Evolutionary conservation across 2,888 invertebrate genomes (phyloP).

Genomic region (Pinctada fucata): DNA sequence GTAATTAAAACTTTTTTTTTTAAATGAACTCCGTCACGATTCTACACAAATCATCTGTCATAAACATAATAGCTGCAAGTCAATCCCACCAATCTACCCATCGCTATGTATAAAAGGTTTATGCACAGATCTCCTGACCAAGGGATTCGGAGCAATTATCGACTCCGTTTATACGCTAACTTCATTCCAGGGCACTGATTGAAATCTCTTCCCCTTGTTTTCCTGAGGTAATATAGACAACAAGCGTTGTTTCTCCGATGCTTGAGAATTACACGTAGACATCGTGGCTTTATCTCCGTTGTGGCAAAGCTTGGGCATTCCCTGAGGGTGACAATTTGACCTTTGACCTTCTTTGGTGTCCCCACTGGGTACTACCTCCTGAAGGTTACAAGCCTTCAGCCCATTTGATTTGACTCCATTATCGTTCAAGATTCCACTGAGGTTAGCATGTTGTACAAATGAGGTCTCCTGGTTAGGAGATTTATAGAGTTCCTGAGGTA

Average conservation of each 20-base stretch:
- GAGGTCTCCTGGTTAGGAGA: not conserved
- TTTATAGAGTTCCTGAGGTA: conserved; percentile 2
- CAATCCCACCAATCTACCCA: not conserved
- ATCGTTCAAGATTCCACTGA: not conserved
- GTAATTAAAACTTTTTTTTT: not conserved
- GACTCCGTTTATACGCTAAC: not conserved
- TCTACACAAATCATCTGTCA: conserved; percentile 13
- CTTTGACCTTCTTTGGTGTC: no score
- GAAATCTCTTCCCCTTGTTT: not conserved
- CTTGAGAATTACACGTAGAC: not conserved
- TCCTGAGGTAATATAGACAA: not conserved
- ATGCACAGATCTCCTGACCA: not conserved
- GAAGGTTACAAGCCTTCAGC: not conserved
- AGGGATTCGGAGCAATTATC: not conserved
- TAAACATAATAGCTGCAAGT: conserved; percentile 5
- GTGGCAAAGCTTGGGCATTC: not conserved
- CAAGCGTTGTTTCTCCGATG: not conserved
- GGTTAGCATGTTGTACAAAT: conserved; percentile 6
- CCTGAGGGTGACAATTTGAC: not conserved
- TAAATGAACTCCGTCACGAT: conserved; percentile 3
- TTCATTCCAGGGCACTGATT: no score
- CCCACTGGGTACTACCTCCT: not conserved
- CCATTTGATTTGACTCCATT: not conserved
- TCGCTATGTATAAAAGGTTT: not conserved
- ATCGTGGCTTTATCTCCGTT: not conserved